phyloP scores from a whole-genome alignment of 2,797 vertebrate genomes.

The Sparus aurata region DNA sequence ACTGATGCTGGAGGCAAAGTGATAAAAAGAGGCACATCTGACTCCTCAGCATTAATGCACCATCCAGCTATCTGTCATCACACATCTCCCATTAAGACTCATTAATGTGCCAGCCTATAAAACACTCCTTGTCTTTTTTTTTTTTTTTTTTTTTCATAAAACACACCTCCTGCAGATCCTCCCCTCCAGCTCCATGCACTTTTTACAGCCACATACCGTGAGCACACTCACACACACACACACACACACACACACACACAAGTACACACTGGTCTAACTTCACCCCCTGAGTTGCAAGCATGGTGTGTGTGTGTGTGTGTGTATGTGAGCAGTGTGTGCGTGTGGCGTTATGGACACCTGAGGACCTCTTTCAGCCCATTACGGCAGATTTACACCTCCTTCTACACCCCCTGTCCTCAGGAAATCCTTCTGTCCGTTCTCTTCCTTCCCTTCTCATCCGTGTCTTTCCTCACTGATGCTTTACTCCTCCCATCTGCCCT shows the following conservation, averaged over 20 bases:
- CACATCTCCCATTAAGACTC: constrained; percentile 56
- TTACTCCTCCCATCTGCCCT: constrained; percentile 34
- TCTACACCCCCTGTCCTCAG: constrained; percentile 36
- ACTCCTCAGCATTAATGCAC: constrained; percentile 30
- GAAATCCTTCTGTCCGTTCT: constrained; percentile 48
- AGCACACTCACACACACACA: background rate
- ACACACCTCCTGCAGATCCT: constrained; percentile 38
- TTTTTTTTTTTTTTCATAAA: constrained; percentile 45
- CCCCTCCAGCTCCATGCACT: constrained; percentile 23
- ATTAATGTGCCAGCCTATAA: constrained; percentile 68
- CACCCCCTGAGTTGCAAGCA: constrained; percentile 14
- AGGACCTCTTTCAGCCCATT: constrained; percentile 58
- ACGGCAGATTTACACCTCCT: constrained; percentile 65
- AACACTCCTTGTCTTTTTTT: constrained; percentile 51
- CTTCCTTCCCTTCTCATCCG: constrained; percentile 13
- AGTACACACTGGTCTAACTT: constrained; percentile 21
- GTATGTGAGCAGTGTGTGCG: constrained; percentile 14
- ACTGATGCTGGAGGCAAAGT: constrained; percentile 26
- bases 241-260: constrained; percentile 10
- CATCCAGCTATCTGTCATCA: constrained; percentile 50
- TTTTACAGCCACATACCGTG: constrained; percentile 30
- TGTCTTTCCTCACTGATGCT: constrained; percentile 26
- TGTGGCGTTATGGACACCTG: constrained; percentile 40
- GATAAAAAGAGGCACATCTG: constrained; percentile 18
- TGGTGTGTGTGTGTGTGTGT: constrained; percentile 8